phyloP scores from a whole-genome alignment of 2,888 invertebrate species.

The Limnephilus marmoratus region DNA sequence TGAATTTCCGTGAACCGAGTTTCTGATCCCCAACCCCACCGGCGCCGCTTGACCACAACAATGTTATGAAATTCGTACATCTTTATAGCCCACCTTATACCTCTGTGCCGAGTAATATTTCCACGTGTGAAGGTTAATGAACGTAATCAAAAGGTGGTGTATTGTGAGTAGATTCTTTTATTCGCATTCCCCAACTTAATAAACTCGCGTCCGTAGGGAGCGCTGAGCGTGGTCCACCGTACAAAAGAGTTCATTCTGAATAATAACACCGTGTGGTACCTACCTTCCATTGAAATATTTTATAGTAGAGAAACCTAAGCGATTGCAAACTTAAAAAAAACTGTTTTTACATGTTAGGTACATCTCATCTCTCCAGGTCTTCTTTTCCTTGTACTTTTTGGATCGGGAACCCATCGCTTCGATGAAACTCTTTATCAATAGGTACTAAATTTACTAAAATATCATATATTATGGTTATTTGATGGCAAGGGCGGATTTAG shows the following conservation, averaged over 20 bases:
- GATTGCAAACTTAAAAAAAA: neutral
- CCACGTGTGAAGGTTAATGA: neutral
- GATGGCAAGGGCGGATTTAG: too few relatives aligned
- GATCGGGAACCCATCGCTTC: too few relatives aligned
- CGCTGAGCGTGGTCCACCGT: neutral
- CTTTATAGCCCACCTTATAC: too few relatives aligned
- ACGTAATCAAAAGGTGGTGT: neutral
- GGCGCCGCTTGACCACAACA: too few relatives aligned
- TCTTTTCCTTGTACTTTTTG: too few relatives aligned
- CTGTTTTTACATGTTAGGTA: neutral
- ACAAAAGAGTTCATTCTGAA: neutral
- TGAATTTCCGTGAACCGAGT: too few relatives aligned
- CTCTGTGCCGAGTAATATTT: neutral
- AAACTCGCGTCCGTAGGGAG: neutral
- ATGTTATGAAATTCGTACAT: too few relatives aligned
- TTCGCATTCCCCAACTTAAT: neutral
- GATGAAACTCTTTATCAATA: too few relatives aligned
- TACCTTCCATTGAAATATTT: neutral
- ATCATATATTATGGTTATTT: too few relatives aligned
- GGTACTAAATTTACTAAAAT: too few relatives aligned
- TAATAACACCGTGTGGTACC: neutral
- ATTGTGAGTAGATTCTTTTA: neutral
- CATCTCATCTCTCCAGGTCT: too few relatives aligned
- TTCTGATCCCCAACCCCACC: too few relatives aligned
- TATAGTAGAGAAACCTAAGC: neutral